phyloP scores from a whole-genome alignment of 37 sponge, comb jelly and placozoan species.

The Haliclona indistincta region DNA sequence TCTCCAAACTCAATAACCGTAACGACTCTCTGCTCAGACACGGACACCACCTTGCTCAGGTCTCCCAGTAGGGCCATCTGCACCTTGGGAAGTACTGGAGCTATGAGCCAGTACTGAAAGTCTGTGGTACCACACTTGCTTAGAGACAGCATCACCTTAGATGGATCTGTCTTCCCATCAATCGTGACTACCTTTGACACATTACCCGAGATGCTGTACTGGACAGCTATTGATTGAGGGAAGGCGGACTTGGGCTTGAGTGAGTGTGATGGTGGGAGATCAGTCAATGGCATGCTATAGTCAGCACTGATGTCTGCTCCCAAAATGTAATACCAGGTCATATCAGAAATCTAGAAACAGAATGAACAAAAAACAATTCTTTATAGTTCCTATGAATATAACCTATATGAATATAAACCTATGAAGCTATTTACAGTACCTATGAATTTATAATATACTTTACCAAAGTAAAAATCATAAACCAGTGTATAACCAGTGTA shows the following conservation, averaged over 20 bases:
- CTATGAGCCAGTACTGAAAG: slow-evolving; percentile 44
- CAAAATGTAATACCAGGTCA: neutral
- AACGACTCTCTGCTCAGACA: slow-evolving; percentile 53
- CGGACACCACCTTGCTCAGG: slow-evolving; percentile 41
- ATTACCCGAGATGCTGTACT: slow-evolving; percentile 1
- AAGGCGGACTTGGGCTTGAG: slow-evolving; percentile 1
- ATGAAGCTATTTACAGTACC: no score
- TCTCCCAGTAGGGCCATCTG: slow-evolving; percentile 44
- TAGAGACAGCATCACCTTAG: neutral
- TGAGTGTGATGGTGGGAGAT: slow-evolving; percentile 13
- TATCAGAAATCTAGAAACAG: neutral
- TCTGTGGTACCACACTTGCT: neutral
- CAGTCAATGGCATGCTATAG: neutral
- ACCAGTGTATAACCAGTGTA: no score
- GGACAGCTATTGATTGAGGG: neutral
- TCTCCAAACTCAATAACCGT: neutral
- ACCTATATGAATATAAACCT: no score
- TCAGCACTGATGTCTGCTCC: neutral
- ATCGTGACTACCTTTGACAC: slow-evolving; percentile 8
- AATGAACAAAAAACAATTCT: no score
- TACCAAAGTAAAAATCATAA: no score
- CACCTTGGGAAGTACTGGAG: slow-evolving; percentile 15
- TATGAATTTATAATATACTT: no score
- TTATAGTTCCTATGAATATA: no score
- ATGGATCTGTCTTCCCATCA: neutral